Percentiles rank a stretch among this genome's conserved stretches.
phyloP scores from a whole-genome alignment of 1,140 invertebrate species.

The Pentalonia nigronervosa region DNA sequence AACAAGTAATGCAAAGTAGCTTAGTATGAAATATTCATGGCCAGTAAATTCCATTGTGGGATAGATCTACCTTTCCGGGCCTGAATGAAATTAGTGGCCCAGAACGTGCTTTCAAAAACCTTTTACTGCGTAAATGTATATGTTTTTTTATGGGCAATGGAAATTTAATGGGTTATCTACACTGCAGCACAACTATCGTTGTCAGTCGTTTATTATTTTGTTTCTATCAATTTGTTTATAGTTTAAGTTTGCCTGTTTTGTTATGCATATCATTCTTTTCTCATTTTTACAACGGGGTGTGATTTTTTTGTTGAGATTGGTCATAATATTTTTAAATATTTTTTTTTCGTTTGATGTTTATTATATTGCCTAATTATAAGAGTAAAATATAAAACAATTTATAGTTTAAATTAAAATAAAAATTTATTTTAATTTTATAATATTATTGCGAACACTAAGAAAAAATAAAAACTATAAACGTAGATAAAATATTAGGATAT shows the following conservation, averaged over 20 bases:
- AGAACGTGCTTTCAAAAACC: slow-evolving; percentile 32
- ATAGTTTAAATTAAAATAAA: background rate
- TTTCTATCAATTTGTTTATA: slow-evolving; percentile 27
- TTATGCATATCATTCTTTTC: background rate
- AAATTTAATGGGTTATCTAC: slow-evolving; percentile 25
- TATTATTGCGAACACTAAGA: background rate
- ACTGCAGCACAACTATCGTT: background rate
- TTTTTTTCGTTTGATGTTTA: background rate
- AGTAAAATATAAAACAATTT: background rate
- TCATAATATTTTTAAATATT: no score
- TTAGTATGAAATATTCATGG: slow-evolving; percentile 35
- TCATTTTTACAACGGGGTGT: background rate
- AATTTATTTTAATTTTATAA: background rate
- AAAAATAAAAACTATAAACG: background rate
- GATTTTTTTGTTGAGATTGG: background rate
- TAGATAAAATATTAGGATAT: background rate
- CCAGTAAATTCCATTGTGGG: slow-evolving; percentile 14
- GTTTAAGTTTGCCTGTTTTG: background rate
- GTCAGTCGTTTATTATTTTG: slow-evolving; percentile 40
- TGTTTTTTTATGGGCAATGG: slow-evolving; percentile 39
- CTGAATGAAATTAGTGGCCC: slow-evolving; percentile 28
- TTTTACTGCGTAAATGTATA: background rate
- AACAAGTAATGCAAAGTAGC: background rate
- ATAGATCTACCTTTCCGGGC: slow-evolving; percentile 19
- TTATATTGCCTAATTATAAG: background rate